Evolutionary conservation across 2,113 vertebrate genomes (phyloP), one percentile per base, ranked within the genome.

Genomic region (Nerophis lumbriciformis): DNA sequence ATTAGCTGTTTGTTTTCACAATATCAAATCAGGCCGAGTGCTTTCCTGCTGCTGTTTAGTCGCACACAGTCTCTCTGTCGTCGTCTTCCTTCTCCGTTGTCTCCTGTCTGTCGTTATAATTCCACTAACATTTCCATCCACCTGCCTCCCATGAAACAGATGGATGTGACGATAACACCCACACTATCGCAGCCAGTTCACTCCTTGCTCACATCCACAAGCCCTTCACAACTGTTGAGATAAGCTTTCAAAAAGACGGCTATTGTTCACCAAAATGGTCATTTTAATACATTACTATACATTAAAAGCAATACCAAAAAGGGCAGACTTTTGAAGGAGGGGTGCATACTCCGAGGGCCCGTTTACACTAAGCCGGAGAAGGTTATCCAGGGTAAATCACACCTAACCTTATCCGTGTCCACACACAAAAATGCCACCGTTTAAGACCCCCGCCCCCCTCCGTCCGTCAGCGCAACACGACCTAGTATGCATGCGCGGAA

Each of bases 1-100:
- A 57, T 80, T 61, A 65, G 62, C 53, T 52, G 69, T 77, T 83
- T 78, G 53, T 73, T 81, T 80, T 63, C 54, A 69, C 59, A 63
- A 72, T 63, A 77, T 60, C 8, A 45, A 58, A 65, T 75, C 64
- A 38, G 45, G 52, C 38, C 11, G 6, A 47, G 59, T 69, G 54
- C 63, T 71, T 57, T 59, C 51, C 48, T 53, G 39, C 51, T 21
- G 38, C 65, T 51, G 63, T 59, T 37, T 12, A 8, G 21, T 44
- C 36, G 8, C 48, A 19, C 57, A 47, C n/a, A 11, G 39, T 8
- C 39, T 44, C 47, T 19, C 12, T 38, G 52, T 68, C 61, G 56
- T 6, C 63, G 38, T 59, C 8, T 21, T 37, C 38, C 6, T 45
- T 47, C 38, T 12, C 38, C 15, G 15, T 28, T 19, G 6, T 64